Evolutionary conservation across 2,113 vertebrate species (phyloP), one percentile per base, ranked within the genome.

Genomic region (Excalfactoria chinensis): DNA sequence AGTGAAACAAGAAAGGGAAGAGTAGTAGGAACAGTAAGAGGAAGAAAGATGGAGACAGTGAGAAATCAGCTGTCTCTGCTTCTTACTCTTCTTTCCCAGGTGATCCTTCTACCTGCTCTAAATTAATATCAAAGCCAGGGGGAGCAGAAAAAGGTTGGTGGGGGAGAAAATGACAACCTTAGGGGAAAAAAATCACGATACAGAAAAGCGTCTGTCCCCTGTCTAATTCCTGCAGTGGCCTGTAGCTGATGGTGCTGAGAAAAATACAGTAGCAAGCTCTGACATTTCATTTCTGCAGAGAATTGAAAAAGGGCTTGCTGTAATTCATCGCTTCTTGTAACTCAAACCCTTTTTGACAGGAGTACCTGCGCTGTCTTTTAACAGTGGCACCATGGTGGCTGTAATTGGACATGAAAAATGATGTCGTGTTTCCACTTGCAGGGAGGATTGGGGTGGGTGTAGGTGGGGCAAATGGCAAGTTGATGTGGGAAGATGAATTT

Each of bases 251-350:
- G 95, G 86, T 95, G 89, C 95, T 92, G 95, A 94, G 94, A 95
- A 97, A 97, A 96, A 95, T 90, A 94, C 94, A 97, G 92, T 93
- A 92, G 95, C 93, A 93, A 93, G 93, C 84, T 93, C 96, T 97
- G 97, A 97, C 96, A 97, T 97, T 97, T 97, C 95, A 95, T 97
- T 97, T 96, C 97, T 96, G 92, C 71, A 48, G 96, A 97, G 97
- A 97, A 97, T 97, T 97, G 96, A 93, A 96, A 97, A 97, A 95
- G 93, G 94, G 84, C 94, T 96, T 96, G 95, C 97, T 94, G 94
- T 96, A 97, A 97, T 97, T 97, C 96, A 97, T 97, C 28, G 93
- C 93, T 96, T 97, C 97, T 96, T 97, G 96, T 97, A 97, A 96
- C 94, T 97, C 97, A 95, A 95, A 96, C 95, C 77, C 62, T 95